Conservation (phyloP, 2,888 invertebrate species). For the Rhamphomyia laevipes region DNA sequence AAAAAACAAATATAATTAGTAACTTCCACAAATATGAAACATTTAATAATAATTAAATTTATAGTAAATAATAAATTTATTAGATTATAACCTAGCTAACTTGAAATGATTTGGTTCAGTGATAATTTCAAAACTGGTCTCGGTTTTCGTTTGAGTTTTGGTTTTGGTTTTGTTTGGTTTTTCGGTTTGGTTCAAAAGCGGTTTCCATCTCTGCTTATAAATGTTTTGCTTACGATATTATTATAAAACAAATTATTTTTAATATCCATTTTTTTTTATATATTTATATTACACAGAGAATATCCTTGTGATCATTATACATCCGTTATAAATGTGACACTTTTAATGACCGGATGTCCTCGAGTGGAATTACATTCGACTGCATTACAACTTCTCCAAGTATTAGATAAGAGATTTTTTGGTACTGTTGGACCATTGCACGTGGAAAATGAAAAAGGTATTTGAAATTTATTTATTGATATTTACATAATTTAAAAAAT, state of each 20-base stretch:
- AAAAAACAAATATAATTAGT: too few relatives aligned
- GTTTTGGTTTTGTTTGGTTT: too few relatives aligned
- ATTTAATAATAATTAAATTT: too few relatives aligned
- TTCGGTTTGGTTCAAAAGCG: too few relatives aligned
- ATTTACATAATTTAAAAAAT: too few relatives aligned
- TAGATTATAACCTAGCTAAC: too few relatives aligned
- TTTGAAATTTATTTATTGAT: conserved; percentile 26
- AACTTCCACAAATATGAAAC: too few relatives aligned
- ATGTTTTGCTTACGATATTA: not conserved
- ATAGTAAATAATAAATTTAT: too few relatives aligned
- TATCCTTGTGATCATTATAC: conserved; percentile 97
- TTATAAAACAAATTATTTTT: not conserved
- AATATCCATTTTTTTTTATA: conserved; percentile 3
- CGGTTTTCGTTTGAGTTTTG: too few relatives aligned
- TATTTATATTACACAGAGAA: conserved; percentile 48
- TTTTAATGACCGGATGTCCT: conserved; percentile 93
- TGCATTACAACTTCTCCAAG: conserved; percentile 84
- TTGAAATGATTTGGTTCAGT: too few relatives aligned
- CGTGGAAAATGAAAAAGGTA: conserved; percentile 62
- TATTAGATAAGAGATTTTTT: conserved; percentile 91
- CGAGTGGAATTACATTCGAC: conserved; percentile 85
- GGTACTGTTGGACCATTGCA: conserved; percentile 63
- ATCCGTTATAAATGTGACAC: conserved; percentile 92
- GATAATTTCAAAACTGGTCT: too few relatives aligned
- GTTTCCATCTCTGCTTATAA: too few relatives aligned